Base-by-base conservation (phyloP, 2,797 vertebrate species). In the Podargus strigoides region DNA sequence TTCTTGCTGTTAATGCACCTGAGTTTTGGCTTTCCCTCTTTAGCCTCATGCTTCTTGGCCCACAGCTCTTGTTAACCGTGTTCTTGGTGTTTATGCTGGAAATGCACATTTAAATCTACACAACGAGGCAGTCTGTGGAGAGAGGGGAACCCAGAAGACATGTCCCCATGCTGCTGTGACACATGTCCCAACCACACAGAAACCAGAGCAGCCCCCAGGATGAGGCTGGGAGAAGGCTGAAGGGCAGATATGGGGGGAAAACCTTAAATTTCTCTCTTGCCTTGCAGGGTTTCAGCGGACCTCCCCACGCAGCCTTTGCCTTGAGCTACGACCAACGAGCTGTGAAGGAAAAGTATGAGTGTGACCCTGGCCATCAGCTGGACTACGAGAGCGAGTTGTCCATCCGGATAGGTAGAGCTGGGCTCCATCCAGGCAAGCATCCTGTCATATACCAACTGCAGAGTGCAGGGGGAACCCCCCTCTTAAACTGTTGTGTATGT, bases 401-500 rank as follows among this genome's bases (percentile, higher is more conserved):
- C 97, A 98, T 99, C 98, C 98, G 98, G 98, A 99, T 99, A 99
- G 99, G 99, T 99, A 99, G 99, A 99, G 91, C 98, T 70, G 98
- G 98, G 98, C 97, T 97, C 68, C 97, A 97, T 83, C 95, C 99
- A 99, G 99, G 99, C 99, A 99, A 99, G 99, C 98, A 98, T 98
- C 97, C 98, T 98, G 98, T 98, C 98, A 98, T 98, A 98, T 98
- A 97, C 98, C 98, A 97, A 96, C 91, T 4, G 3, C 74, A 23
- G 81, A 72, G 83, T 16, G 73, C 20, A 2, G 17, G 42, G 90
- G 69, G 52, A 69, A 24, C 36, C 1, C 39, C 92, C 88, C 70
- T 1, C 6, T 9, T 41, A 55, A 30, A 14, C 79, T 52, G 78
- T n/a, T 87, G 77, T 2, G 41, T 79, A n/a, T 83, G 67, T 82